Evolutionary conservation across 2,888 invertebrate species (phyloP), one percentile per base, ranked within the genome.

Genomic region (Bombyx huttoni): DNA sequence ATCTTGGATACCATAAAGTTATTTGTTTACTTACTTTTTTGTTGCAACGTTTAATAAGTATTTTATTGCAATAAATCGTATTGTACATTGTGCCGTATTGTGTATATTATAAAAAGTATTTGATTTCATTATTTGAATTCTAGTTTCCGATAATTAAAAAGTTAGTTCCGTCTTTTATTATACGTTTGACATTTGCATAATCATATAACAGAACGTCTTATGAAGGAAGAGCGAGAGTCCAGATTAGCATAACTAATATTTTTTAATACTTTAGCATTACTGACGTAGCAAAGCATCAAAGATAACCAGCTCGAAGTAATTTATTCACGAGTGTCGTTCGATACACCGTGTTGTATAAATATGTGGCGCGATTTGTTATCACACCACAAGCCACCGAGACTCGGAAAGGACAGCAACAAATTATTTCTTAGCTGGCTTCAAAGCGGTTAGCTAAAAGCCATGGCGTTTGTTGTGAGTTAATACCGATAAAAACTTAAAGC

Each of bases 371-470:
- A 68, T 67, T 58, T 56, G 65, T 73, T 77, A 78, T 76, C 74
- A 73, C 63, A 68, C 69, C 88, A 88, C 70, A 85, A 74, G 71
- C 78, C 68, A 71, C 63, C 75, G 62, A 74, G 68, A 74, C 78
- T 82, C 78, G 68, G 74, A 72, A 79, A 77, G 75, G 78, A 72
- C 66, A 83, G 81, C 87, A 85, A 76, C 82, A 69, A 65, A 70
- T 73, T 59, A 62, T 63, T 65, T 40, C 24, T 73, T 59, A 67
- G 75, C 75, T 78, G 87, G 87, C 84, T 85, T 73, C 55, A 62
- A 69, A 76, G 87, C 88, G 88, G 63, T 85, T 88, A 88, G 88
- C 88, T 88, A 85, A 75, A 64, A 87, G 88, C 87, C 87, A 88
- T 88, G 87, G 82, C 83, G 69, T 86, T 82, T 75, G 68, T 83